Evolutionary conservation across 2,888 invertebrate genomes (phyloP).

Genomic region (Isoperla grammatica): DNA sequence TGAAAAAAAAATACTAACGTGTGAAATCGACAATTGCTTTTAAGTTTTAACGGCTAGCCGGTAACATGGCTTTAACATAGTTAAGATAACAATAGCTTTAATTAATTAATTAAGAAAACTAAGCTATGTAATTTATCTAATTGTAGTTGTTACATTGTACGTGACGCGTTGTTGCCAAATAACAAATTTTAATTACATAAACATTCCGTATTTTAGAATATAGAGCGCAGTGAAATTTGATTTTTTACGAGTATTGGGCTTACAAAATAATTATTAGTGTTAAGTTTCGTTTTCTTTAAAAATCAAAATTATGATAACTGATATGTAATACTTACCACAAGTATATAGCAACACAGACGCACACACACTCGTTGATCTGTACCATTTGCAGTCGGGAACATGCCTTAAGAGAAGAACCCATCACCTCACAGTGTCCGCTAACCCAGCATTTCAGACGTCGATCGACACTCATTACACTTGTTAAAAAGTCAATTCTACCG

Average conservation of each 20-base stretch:
- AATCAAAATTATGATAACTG: constrained; percentile 5
- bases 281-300: constrained; percentile 4
- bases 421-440: no score
- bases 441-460: no score
- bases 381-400: no score
- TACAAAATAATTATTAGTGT: constrained; percentile 13
- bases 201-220: constrained; percentile 41
- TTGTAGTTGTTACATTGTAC: constrained; percentile 12
- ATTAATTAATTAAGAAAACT: constrained; percentile 34
- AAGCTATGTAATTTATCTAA: constrained; percentile 23
- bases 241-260: constrained; percentile 33
- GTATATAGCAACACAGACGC: no score
- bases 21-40: constrained; percentile 23
- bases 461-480: no score
- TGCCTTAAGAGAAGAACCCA: no score
- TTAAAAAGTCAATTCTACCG: no score
- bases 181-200: constrained; percentile 44
- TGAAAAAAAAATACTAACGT: not conserved
- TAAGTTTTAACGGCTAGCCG: constrained; percentile 29
- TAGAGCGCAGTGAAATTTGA: constrained; percentile 24
- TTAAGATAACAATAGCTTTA: constrained; percentile 36
- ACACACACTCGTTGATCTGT: no score
- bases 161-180: constrained; percentile 45
- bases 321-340: no score
- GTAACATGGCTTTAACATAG: constrained; percentile 28